Conservation (phyloP, 2,113 vertebrate genomes). For the Ochotona princeps region DNA sequence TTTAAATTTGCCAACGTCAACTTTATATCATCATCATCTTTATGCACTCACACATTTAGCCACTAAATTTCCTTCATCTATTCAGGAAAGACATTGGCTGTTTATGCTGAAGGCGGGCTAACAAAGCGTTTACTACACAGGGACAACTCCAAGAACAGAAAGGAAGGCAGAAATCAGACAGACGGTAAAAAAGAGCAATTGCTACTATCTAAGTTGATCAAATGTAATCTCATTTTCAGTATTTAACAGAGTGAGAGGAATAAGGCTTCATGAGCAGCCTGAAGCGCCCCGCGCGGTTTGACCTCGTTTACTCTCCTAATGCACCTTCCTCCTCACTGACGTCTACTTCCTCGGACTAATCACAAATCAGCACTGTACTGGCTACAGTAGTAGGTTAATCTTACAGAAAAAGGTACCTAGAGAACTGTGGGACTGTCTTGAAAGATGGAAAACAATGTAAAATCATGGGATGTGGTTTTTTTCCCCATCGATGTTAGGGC, state of each 20-base stretch:
- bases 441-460: conserved; percentile 18
- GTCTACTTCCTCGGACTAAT: conserved; percentile 33
- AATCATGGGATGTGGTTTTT: conserved; percentile 8
- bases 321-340: neutral
- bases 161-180: neutral
- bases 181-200: neutral
- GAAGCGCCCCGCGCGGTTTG: neutral
- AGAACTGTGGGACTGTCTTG: neutral
- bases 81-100: neutral
- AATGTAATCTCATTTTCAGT: conserved; percentile 25
- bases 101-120: neutral
- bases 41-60: neutral
- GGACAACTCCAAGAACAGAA: conserved; percentile 29
- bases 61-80: neutral
- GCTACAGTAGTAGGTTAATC: neutral
- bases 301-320: neutral
- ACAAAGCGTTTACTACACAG: neutral
- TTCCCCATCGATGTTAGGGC: neutral
- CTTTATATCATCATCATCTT: conserved; percentile 3
- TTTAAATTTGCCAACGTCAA: neutral
- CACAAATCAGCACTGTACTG: conserved; percentile 3
- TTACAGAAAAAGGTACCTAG: neutral
- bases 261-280: neutral
- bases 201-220: neutral
- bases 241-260: conserved; percentile 26